These are phyloP conservation scores for Resseliella maxima DNA, from an alignment of 2,888 invertebrate genomes.

Conservation along the genomic window DNA sequence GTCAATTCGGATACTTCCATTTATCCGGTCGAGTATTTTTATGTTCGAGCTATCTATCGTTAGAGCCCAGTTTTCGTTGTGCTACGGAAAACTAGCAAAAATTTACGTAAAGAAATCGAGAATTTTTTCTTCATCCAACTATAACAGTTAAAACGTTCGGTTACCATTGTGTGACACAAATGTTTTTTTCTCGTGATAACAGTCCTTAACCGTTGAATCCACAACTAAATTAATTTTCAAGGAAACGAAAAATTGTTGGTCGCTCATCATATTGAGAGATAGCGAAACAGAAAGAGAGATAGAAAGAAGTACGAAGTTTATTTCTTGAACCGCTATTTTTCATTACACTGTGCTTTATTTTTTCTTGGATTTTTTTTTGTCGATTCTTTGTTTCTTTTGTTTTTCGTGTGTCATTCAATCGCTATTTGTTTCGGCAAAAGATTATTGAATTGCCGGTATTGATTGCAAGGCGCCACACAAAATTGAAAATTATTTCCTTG, in stretches of 20 bases:
- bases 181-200: constrained; percentile 16
- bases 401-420: not conserved
- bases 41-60: constrained; percentile 15
- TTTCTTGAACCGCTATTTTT: too few relatives aligned
- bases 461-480: not conserved
- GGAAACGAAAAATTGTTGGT: not conserved
- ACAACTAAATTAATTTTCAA: not conserved
- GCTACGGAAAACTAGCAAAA: too few relatives aligned
- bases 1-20: constrained; percentile 59
- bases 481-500: not conserved
- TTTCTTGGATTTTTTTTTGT: too few relatives aligned
- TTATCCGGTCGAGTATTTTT: constrained; percentile 57
- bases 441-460: not conserved
- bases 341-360: too few relatives aligned
- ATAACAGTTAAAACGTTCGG: not conserved
- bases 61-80: not conserved
- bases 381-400: too few relatives aligned
- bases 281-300: too few relatives aligned
- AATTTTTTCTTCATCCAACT: not conserved
- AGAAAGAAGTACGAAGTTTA: too few relatives aligned
- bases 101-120: not conserved
- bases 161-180: not conserved
- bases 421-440: not conserved
- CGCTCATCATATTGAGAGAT: too few relatives aligned
- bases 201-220: constrained; percentile 13